Conservation (phyloP, 2,113 vertebrate genomes). For the Halichoeres trimaculatus region DNA sequence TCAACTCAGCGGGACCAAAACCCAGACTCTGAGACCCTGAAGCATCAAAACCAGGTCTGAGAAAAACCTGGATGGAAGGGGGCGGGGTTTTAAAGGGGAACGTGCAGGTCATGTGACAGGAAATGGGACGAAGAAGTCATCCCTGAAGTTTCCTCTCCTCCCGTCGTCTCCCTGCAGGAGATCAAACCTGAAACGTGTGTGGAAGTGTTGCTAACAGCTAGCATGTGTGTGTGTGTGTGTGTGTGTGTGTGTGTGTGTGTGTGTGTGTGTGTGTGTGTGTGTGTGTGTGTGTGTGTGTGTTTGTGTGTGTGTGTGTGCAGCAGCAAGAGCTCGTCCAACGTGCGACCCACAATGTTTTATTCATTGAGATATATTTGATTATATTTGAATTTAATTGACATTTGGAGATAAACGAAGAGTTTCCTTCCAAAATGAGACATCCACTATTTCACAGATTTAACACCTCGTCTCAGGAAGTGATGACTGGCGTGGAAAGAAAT, state of each 20-base stretch:
- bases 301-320: conserved; percentile 28
- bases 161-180: too few relatives aligned
- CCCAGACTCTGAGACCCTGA: neutral
- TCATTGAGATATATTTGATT: conserved; percentile 69
- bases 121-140: too few relatives aligned
- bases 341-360: conserved; percentile 72
- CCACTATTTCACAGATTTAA: conserved; percentile 58
- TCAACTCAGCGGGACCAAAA: neutral
- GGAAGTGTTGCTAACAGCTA: conserved; percentile 50
- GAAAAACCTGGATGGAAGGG: neutral
- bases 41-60: neutral
- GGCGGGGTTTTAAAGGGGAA: too few relatives aligned
- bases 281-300: conserved; percentile 37
- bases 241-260: conserved; percentile 35
- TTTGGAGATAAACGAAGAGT: conserved; percentile 64
- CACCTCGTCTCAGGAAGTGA: conserved; percentile 48
- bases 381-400: conserved; percentile 71
- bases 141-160: too few relatives aligned
- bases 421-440: conserved; percentile 59
- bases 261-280: conserved; percentile 29
- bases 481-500: conserved; percentile 35
- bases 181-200: conserved; percentile 53
- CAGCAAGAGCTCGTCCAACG: conserved; percentile 52
- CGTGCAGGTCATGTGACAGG: too few relatives aligned
- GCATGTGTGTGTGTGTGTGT: conserved; percentile 31